phyloP scores from a whole-genome alignment of 2,113 vertebrate genomes.

The Sander lucioperca region DNA sequence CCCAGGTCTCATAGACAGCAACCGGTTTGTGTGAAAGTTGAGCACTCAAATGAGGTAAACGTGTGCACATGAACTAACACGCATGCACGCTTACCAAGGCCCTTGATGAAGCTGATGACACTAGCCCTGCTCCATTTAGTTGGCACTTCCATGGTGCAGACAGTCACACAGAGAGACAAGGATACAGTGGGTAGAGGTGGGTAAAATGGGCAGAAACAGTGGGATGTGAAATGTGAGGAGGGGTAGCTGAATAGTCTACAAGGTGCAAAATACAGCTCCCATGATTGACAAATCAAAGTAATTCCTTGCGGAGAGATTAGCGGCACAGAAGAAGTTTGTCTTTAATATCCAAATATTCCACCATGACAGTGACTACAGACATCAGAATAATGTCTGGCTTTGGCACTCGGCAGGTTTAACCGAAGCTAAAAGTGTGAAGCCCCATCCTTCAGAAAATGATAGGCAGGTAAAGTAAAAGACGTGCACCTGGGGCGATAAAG shows the following conservation, averaged over 20 bases:
- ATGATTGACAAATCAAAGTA: constrained; percentile 39
- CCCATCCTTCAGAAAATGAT: constrained; percentile 63
- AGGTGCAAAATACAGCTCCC: constrained; percentile 30
- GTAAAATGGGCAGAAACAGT: not conserved
- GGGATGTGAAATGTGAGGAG: not conserved
- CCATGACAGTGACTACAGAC: constrained; percentile 32
- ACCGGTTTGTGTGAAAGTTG: constrained; percentile 55
- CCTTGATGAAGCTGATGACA: constrained; percentile 96
- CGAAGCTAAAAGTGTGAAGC: constrained; percentile 64
- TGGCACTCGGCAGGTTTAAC: constrained; percentile 30
- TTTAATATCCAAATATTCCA: constrained; percentile 48
- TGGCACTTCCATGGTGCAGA: constrained; percentile 90
- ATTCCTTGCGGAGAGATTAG: constrained; percentile 29
- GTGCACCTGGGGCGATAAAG: not conserved
- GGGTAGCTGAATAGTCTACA: constrained; percentile 18
- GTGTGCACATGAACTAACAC: constrained; percentile 38
- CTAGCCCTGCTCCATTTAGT: constrained; percentile 94
- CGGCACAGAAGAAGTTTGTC: not conserved
- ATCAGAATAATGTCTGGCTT: constrained; percentile 18
- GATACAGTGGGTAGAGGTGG: not conserved
- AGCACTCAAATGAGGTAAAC: constrained; percentile 45
- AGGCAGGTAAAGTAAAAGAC: constrained; percentile 14
- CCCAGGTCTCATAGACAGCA: constrained; percentile 22
- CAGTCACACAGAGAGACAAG: constrained; percentile 7
- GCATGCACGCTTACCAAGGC: constrained; percentile 89